A percentile compares a stretch with the other conserved stretches of the same genome.
phyloP scores from a whole-genome alignment of 2,113 vertebrate genomes.

The Sturnira hondurensis region DNA sequence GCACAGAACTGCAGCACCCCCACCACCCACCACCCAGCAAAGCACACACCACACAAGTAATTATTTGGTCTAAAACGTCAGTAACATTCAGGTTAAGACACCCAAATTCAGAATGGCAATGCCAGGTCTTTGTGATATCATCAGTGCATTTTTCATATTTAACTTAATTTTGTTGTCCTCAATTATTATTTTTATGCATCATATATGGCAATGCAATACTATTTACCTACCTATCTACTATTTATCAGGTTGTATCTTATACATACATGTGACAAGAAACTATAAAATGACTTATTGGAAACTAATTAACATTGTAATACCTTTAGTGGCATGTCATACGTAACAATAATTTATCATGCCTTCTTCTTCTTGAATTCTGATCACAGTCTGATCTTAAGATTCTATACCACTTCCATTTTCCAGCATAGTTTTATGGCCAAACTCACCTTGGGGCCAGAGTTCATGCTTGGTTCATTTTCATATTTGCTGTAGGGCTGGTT shows the following conservation, averaged over 20 bases:
- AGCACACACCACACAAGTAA: neutral
- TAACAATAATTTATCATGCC: neutral
- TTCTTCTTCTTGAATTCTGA: neutral
- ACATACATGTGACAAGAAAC: neutral
- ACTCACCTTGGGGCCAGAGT: neutral
- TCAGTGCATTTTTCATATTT: neutral
- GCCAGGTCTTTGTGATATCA: neutral
- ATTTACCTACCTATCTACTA: neutral
- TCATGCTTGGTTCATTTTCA: neutral
- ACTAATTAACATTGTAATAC: neutral
- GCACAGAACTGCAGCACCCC: no score
- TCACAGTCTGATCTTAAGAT: neutral
- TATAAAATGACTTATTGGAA: neutral
- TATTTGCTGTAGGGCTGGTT: neutral
- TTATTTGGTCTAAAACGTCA: neutral
- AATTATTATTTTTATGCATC: neutral
- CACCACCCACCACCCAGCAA: accelerated
- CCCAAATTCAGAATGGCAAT: neutral
- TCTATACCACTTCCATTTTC: neutral
- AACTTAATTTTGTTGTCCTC: neutral
- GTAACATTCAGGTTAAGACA: neutral
- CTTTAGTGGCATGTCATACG: neutral
- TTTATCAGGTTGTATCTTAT: neutral
- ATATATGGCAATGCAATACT: neutral
- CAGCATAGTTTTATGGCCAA: neutral